phyloP scores from a whole-genome alignment of 2,888 invertebrate genomes.

The Drosophila sordidapex region DNA sequence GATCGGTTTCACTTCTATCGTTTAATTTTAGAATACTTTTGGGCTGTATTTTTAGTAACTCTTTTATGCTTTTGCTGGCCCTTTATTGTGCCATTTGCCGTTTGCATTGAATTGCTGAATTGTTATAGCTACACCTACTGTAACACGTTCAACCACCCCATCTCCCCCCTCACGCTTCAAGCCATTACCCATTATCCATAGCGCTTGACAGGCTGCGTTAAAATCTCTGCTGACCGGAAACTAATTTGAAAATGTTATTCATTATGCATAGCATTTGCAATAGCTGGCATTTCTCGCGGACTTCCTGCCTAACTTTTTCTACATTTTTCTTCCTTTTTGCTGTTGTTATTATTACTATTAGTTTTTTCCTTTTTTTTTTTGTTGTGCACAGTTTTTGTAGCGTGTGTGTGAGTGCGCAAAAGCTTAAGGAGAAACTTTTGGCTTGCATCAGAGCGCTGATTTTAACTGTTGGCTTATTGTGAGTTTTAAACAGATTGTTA shows the following conservation, averaged over 20 bases:
- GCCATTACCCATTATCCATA: conserved; percentile 30
- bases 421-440: conserved; percentile 56
- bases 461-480: conserved; percentile 47
- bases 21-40: conserved; percentile 31
- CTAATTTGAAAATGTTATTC: conserved; percentile 80
- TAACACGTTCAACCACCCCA: neutral
- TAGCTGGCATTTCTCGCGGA: conserved; percentile 59
- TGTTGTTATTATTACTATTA: conserved; percentile 5
- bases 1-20: conserved; percentile 23
- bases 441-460: conserved; percentile 45
- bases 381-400: conserved; percentile 33
- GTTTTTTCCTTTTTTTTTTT: conserved; percentile 5
- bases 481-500: conserved; percentile 69
- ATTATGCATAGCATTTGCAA: conserved; percentile 70
- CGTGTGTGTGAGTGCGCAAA: conserved; percentile 45
- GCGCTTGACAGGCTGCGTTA: conserved; percentile 69
- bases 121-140: conserved; percentile 26
- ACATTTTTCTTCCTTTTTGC: conserved; percentile 21
- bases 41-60: conserved; percentile 6
- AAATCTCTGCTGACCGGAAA: conserved; percentile 80
- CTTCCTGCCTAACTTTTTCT: conserved; percentile 56
- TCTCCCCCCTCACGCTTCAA: neutral
- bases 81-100: conserved; percentile 30
- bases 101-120: conserved; percentile 48
- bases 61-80: conserved; percentile 20